Conservation (phyloP, 2,888 invertebrate genomes). For the Spodoptera picta region DNA sequence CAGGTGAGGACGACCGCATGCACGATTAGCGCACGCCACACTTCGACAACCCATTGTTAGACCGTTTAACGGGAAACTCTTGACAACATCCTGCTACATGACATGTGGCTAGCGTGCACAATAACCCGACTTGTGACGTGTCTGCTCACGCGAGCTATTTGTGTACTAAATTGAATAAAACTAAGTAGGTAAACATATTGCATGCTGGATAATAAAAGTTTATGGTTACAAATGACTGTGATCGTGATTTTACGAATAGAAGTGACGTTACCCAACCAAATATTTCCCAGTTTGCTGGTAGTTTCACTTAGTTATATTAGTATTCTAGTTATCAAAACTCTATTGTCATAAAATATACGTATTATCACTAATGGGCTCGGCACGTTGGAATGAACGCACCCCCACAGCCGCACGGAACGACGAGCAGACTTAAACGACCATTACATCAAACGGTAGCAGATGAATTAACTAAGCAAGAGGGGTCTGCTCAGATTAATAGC, state of each 20-base stretch:
- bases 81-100: conserved; percentile 51
- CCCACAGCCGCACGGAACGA: conserved; percentile 59
- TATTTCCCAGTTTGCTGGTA: neutral
- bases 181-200: conserved; percentile 22
- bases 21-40: conserved; percentile 59
- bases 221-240: conserved; percentile 3
- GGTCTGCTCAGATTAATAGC: conserved; percentile 76
- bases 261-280: neutral
- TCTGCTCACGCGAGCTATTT: conserved; percentile 42
- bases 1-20: conserved; percentile 88
- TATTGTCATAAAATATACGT: conserved; percentile 52
- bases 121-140: conserved; percentile 22
- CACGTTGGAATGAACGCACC: conserved; percentile 61
- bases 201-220: conserved; percentile 20
- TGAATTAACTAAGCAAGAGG: conserved; percentile 74
- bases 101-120: conserved; percentile 50
- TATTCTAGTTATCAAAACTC: conserved; percentile 1
- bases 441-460: conserved; percentile 76
- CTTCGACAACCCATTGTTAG: conserved; percentile 56
- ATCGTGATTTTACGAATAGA: neutral
- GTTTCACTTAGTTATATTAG: neutral
- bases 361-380: conserved; percentile 66
- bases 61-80: conserved; percentile 52
- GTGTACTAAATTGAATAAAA: conserved; percentile 37
- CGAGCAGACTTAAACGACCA: conserved; percentile 68